Base-by-base conservation (phyloP, 2,113 vertebrate species). In the Microtus oregoni region DNA sequence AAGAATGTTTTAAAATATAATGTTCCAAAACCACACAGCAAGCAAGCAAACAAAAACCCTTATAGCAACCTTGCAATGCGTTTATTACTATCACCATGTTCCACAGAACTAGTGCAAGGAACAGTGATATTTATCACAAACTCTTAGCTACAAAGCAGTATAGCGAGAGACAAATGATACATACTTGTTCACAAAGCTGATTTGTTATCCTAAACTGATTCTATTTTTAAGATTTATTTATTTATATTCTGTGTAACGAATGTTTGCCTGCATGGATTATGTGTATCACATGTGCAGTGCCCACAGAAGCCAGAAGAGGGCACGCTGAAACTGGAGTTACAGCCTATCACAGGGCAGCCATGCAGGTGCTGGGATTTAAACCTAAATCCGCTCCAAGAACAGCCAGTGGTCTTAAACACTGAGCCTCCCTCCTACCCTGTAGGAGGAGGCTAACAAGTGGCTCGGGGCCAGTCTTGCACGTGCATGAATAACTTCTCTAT, bases 81-180 rank as follows among this genome's bases (percentile, higher is more conserved):
- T 90, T 13, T 81, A 96, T 92, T 92, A 81, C 76, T 90, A 12
- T 79, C 75, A 67, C 58, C 2, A 85, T 72, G 78, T 81, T 85
- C 76, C 10, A 81, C 3, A 90, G 41, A 96, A 95, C 58, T 93
- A 95, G 95, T 78, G 38, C 17, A 63, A 97, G 50, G 47, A 52
- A 85, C 22, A 47, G 50, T 89, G 38, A 90, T 86, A 82, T 65
- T 73, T 50, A 91, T 19, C 89, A 38, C 75, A 91, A 93, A 79
- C 83, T 91, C 55, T 76, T 41, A 61, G 41, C 30, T 94, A 93
- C 93, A 90, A 96, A 68, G 88, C n/a, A 61, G 32, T 77, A 93
- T 95, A 68, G 55, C 67, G 26, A 79, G 32, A 24, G 89, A 41
- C 30, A 65, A 95, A 78, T 82, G 52, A 90, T 63, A 89, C 88